These are phyloP conservation scores for Lerema accius DNA, from an alignment of 1,140 invertebrate genomes.

Conservation along the genomic window DNA sequence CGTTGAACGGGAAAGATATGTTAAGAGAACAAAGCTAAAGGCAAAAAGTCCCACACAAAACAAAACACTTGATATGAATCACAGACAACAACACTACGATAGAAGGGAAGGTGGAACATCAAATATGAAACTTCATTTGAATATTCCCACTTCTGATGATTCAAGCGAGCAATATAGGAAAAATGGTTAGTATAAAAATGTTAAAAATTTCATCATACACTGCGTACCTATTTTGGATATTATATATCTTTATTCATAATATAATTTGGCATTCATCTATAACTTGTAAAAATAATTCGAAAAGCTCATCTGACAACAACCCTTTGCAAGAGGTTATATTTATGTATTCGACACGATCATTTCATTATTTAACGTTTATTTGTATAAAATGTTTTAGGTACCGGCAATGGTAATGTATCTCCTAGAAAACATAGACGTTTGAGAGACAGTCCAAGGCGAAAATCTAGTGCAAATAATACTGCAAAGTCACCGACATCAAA, in stretches of 20 bases:
- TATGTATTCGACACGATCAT: no score
- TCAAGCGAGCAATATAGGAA: slow-evolving; percentile 84
- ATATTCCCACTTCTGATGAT: slow-evolving; percentile 86
- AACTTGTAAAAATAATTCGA: no score
- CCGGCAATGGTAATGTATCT: slow-evolving; percentile 76
- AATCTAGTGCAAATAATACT: slow-evolving; percentile 79
- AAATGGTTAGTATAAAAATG: slow-evolving; percentile 58
- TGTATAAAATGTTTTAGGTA: no score
- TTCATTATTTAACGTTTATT: no score
- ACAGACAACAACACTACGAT: slow-evolving; percentile 65
- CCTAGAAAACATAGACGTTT: slow-evolving; percentile 85
- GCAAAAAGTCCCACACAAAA: slow-evolving; percentile 84
- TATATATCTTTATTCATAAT: no score
- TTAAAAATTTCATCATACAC: no score
- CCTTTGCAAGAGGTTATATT: no score
- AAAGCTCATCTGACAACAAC: no score
- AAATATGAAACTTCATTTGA: slow-evolving; percentile 79
- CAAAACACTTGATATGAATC: slow-evolving; percentile 63
- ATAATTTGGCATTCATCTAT: no score
- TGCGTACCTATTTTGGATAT: no score
- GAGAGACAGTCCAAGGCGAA: slow-evolving; percentile 86
- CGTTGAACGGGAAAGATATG: slow-evolving; percentile 74
- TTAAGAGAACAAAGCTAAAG: slow-evolving; percentile 82
- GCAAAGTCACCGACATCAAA: slow-evolving; percentile 78
- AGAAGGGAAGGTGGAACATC: slow-evolving; percentile 69